Conservation (phyloP, 2,888 invertebrate genomes). For the Caenorhabditis uteleia region DNA sequence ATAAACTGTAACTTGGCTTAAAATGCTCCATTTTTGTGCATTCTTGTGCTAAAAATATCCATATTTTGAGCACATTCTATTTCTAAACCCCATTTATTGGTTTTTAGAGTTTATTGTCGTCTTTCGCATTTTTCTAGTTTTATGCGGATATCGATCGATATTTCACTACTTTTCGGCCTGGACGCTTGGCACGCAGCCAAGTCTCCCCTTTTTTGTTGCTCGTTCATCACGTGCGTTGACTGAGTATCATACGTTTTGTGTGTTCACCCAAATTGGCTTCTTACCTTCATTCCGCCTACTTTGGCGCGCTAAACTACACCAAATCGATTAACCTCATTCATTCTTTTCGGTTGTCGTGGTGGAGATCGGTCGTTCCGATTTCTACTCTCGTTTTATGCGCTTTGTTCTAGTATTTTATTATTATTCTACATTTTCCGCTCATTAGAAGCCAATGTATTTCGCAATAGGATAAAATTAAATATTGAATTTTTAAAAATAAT, state of each 20-base stretch:
- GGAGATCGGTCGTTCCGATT: background rate
- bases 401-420: too few species aligned
- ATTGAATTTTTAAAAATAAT: background rate
- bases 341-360: background rate
- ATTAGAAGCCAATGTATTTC: background rate
- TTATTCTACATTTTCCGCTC: background rate
- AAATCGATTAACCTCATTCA: too few species aligned
- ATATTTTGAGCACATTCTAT: too few species aligned
- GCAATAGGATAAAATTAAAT: background rate
- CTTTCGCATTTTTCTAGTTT: background rate
- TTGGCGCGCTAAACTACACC: background rate
- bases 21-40: background rate
- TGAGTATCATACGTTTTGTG: conserved; percentile 6
- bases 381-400: background rate
- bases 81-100: too few species aligned
- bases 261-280: conserved; percentile 1
- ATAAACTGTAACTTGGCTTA: background rate
- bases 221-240: conserved; percentile 6
- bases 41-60: too few species aligned
- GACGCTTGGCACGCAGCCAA: conserved; percentile 1
- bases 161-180: background rate
- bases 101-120: background rate
- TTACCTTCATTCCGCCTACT: background rate
- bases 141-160: conserved; percentile 3
- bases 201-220: background rate